These are phyloP conservation scores for Calliopsis andreniformis DNA, from an alignment of 1,140 invertebrate species.

Conservation along the genomic window DNA sequence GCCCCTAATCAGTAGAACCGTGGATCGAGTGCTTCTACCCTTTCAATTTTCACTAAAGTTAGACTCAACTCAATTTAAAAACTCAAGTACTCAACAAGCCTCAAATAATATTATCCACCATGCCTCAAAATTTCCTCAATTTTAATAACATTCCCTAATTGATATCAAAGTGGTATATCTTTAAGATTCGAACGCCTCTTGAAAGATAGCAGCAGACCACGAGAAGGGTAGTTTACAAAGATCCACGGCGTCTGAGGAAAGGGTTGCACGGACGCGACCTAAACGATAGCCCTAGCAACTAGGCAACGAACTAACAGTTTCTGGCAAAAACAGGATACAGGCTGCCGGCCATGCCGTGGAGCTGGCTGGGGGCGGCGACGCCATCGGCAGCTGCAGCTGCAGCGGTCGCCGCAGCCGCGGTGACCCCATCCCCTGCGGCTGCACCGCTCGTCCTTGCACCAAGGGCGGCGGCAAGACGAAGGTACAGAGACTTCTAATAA, in stretches of 20 bases:
- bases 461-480: slow-evolving; percentile 79
- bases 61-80: too few relatives aligned
- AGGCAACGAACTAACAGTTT: slow-evolving; percentile 52
- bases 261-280: slow-evolving; percentile 14
- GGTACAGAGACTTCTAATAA: slow-evolving; percentile 58
- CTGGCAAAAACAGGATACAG: slow-evolving; percentile 78
- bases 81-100: too few relatives aligned
- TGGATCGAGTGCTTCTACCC: neutral
- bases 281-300: too few relatives aligned
- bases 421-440: slow-evolving; percentile 78
- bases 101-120: too few relatives aligned
- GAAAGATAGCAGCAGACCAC: too few relatives aligned
- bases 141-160: too few relatives aligned
- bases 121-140: too few relatives aligned
- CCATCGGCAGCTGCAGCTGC: slow-evolving; percentile 80
- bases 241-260: neutral
- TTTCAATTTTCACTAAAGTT: neutral
- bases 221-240: neutral
- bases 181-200: too few relatives aligned
- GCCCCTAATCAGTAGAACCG: slow-evolving; percentile 11
- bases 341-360: slow-evolving; percentile 80
- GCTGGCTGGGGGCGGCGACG: slow-evolving; percentile 78
- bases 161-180: too few relatives aligned
- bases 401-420: slow-evolving; percentile 79
- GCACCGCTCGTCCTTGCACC: slow-evolving; percentile 79